phyloP scores from a whole-genome alignment of 2,888 invertebrate species.

The Leptopilina drosophilae region DNA sequence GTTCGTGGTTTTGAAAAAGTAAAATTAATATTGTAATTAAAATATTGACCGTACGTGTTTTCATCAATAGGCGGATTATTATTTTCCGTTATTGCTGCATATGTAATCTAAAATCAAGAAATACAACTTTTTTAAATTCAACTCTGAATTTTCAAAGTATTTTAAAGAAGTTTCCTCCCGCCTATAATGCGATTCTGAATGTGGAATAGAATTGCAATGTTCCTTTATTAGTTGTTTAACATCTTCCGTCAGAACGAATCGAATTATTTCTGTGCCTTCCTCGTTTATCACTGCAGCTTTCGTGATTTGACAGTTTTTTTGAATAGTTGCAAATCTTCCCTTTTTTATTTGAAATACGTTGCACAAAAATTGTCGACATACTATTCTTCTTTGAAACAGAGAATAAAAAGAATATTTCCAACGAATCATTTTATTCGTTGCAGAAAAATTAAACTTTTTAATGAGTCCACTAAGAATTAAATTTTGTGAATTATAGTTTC shows the following conservation, averaged over 20 bases:
- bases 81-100: no score
- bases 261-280: slow-evolving; percentile 45
- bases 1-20: no score
- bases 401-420: slow-evolving; percentile 48
- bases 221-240: slow-evolving; percentile 48
- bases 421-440: background rate
- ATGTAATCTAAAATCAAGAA: no score
- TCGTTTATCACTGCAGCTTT: slow-evolving; percentile 45
- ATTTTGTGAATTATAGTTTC: background rate
- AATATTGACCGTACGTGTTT: no score
- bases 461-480: background rate
- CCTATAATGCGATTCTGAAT: no score
- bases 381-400: slow-evolving; percentile 4
- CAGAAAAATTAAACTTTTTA: background rate
- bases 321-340: slow-evolving; percentile 46
- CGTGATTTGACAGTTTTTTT: slow-evolving; percentile 45
- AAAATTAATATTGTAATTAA: no score
- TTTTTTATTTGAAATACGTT: slow-evolving; percentile 44
- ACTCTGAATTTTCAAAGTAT: no score
- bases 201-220: no score
- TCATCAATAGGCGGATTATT: no score
- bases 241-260: slow-evolving; percentile 46
- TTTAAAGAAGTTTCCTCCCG: no score
- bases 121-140: no score
- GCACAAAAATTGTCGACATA: slow-evolving; percentile 51